Conservation (phyloP, 1,140 invertebrate species). For the Monochamus saltuarius region DNA sequence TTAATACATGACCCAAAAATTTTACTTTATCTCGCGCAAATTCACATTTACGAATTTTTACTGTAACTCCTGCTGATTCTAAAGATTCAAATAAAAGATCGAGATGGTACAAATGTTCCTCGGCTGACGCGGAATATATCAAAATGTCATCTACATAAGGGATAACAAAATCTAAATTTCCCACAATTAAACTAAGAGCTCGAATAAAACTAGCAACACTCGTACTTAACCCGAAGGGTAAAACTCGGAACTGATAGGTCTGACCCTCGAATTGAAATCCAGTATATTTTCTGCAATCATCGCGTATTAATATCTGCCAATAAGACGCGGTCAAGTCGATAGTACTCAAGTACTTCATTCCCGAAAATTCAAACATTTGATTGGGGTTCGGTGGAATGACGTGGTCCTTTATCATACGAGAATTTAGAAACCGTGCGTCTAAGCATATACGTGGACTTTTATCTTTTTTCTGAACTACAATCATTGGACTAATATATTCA, state of each 20-base stretch:
- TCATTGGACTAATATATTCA: slow-evolving; percentile 8
- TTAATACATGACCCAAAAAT: slow-evolving; percentile 5
- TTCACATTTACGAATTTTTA: not conserved
- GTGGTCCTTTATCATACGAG: not conserved
- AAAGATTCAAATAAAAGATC: not conserved
- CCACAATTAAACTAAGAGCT: not conserved
- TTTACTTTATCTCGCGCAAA: not conserved
- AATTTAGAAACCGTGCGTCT: slow-evolving; percentile 9
- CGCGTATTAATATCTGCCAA: slow-evolving; percentile 1
- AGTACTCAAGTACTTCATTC: slow-evolving; percentile 1
- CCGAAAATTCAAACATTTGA: not conserved
- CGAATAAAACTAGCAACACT: not conserved
- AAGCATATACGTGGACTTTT: slow-evolving; percentile 1
- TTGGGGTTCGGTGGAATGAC: slow-evolving; percentile 10
- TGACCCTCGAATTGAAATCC: slow-evolving; percentile 4
- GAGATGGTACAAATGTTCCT: not conserved
- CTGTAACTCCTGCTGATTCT: not conserved
- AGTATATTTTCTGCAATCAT: not conserved
- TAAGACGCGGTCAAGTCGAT: slow-evolving; percentile 8
- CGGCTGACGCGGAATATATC: not conserved
- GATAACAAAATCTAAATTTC: not conserved
- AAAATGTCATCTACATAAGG: slow-evolving; percentile 22
- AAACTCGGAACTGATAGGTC: not conserved
- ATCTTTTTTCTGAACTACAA: slow-evolving; percentile 11
- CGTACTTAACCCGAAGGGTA: slow-evolving; percentile 10